Conservation (phyloP, 2,113 vertebrate genomes). For the Seriola aureovittata region DNA sequence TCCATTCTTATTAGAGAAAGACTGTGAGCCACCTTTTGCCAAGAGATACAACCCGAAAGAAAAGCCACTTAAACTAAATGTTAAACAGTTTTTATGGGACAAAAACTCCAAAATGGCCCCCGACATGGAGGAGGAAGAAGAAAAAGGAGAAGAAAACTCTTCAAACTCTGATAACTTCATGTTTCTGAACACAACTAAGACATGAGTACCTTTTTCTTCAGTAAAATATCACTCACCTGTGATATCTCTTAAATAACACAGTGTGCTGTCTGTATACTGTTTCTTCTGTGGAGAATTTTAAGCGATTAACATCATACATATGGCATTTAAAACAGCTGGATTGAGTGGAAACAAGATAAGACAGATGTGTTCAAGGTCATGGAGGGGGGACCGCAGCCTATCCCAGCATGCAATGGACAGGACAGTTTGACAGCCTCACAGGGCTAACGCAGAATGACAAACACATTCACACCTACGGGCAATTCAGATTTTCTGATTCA, state of each 20-base stretch:
- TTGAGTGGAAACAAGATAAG: slow-evolving; percentile 34
- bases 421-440: slow-evolving; percentile 45
- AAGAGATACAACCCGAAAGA: neutral
- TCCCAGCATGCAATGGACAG: slow-evolving; percentile 32
- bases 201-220: neutral
- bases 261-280: neutral
- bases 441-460: slow-evolving; percentile 54
- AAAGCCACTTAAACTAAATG: neutral
- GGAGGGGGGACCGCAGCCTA: slow-evolving; percentile 1
- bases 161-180: neutral
- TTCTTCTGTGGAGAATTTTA: slow-evolving; percentile 20
- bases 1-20: neutral
- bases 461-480: slow-evolving; percentile 50
- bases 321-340: slow-evolving; percentile 47
- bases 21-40: slow-evolving; percentile 2
- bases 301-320: neutral
- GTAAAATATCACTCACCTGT: neutral
- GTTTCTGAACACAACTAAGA: neutral
- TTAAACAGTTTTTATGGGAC: neutral
- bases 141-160: neutral
- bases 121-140: neutral
- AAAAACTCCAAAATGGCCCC: neutral
- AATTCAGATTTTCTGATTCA: slow-evolving; percentile 37
- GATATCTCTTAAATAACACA: slow-evolving; percentile 22
- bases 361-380: slow-evolving; percentile 63